Base-by-base conservation (phyloP, 2,888 invertebrate species). In the Clanis bilineata region DNA sequence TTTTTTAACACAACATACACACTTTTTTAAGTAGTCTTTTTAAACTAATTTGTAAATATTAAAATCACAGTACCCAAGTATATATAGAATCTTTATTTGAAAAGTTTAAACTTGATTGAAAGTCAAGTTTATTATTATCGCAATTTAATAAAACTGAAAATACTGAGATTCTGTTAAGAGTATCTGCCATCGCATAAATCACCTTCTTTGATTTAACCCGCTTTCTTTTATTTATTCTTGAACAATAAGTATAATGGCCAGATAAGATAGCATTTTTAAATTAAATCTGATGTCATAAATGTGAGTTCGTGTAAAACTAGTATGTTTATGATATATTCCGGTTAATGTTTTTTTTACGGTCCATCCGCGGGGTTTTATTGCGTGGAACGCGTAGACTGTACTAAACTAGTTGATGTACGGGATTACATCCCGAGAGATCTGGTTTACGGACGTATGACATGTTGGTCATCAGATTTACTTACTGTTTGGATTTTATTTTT, bases 281-380 rank as follows among this genome's bases (percentile, higher is more conserved):
- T 23, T 25, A 51, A 51, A 51, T 28, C 32, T 18, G 15, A 51
- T 9, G 15, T 15, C 7, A 1, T 47, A 47, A 45, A 41, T 41
- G 18, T 3, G 15, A 51, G 28, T 18, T 1, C 15, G 51, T 18
- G 32, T 51, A 32, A 51, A 18, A 18, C 51, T 51, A 51, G 28
- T 32, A 51, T 51, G 51, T 51, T 32, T 75, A 73, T 68, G 72
- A 74, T 74, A 79, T 76, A 73, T 47, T 69, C 69, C 70, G 67
- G 71, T 82, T 83, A 82, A 85, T 75, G 62, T 62, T 64, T 64
- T 69, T 76, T 83, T 84, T 85, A 85, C 72, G 70, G 70, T 64
- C 73, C 69, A 72, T 74, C 76, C 73, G 66, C 59, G 68, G 62
- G 72, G 64, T 72, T 83, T 85, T 83, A 84, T 71, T 74, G 72